Evolutionary conservation across 2,797 vertebrate species (phyloP).

Genomic region (Microhierax caerulescens): DNA sequence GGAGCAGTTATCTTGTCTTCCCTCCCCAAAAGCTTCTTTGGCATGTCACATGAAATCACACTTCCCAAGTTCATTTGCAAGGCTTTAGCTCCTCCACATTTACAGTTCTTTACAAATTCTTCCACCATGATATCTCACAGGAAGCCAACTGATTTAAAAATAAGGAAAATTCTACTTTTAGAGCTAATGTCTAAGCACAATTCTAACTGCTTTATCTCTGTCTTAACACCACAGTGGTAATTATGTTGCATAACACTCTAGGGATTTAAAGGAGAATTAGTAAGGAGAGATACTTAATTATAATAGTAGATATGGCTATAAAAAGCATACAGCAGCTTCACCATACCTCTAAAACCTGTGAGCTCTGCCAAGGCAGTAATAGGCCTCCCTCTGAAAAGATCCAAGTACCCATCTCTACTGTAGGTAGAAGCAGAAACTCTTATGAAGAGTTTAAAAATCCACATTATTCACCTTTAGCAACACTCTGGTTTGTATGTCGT

Average conservation of each 20-base stretch:
- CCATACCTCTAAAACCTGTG: not conserved
- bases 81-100: not conserved
- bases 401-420: not conserved
- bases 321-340: not conserved
- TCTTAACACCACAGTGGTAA: not conserved
- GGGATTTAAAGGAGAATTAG: not conserved
- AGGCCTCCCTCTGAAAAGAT: not conserved
- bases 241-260: not conserved
- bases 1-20: not conserved
- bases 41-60: not conserved
- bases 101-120: not conserved
- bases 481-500: accelerated
- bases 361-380: not conserved
- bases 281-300: not conserved
- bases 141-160: not conserved
- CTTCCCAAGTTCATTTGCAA: not conserved
- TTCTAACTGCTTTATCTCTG: not conserved
- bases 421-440: not conserved
- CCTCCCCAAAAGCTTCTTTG: not conserved
- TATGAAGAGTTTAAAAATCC: not conserved
- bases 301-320: not conserved
- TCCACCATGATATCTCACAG: not conserved
- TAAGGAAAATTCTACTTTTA: not conserved
- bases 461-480: not conserved
- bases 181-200: not conserved